Evolutionary conservation across 2,113 vertebrate species (phyloP).

Genomic region (Antechinus flavipes): DNA sequence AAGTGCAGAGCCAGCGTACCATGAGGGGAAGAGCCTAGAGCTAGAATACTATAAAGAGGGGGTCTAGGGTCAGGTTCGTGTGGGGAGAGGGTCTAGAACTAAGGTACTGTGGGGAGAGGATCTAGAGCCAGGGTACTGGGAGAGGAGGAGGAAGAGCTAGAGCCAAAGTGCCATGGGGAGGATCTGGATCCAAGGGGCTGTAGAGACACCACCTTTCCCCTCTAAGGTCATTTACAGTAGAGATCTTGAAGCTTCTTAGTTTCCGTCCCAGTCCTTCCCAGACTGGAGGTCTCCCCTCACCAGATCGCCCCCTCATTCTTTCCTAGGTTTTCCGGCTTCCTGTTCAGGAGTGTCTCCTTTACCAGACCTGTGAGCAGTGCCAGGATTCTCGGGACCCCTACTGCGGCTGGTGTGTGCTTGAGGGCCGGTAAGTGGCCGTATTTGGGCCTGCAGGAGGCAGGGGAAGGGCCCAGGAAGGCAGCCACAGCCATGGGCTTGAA

Average conservation of each 20-base stretch:
- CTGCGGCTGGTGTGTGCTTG: conserved; percentile 96
- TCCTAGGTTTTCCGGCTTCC: conserved; percentile 87
- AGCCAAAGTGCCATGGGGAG: neutral
- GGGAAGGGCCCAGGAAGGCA: too few relatives aligned
- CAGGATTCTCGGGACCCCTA: conserved; percentile 90
- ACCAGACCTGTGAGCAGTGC: conserved; percentile 88
- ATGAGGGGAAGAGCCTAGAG: too few relatives aligned
- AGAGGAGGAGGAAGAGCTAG: neutral
- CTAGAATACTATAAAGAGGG: too few relatives aligned
- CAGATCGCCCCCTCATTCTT: fast-evolving
- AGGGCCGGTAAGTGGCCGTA: conserved; percentile 76
- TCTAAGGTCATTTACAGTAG: neutral
- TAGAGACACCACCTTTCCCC: neutral
- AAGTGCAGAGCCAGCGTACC: too few relatives aligned
- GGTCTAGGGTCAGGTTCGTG: too few relatives aligned
- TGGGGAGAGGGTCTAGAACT: too few relatives aligned
- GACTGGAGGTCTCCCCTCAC: neutral
- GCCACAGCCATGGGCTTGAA: neutral
- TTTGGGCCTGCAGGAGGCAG: neutral
- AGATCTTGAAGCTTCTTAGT: too few relatives aligned
- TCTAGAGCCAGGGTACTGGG: too few relatives aligned
- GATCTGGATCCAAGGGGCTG: neutral
- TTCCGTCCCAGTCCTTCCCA: neutral
- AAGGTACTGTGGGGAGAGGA: fast-evolving
- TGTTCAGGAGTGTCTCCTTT: conserved; percentile 91